Evolutionary conservation across 1,140 invertebrate genomes (phyloP), one percentile per base, ranked within the genome.

Genomic region (Trichogramma pretiosum): DNA sequence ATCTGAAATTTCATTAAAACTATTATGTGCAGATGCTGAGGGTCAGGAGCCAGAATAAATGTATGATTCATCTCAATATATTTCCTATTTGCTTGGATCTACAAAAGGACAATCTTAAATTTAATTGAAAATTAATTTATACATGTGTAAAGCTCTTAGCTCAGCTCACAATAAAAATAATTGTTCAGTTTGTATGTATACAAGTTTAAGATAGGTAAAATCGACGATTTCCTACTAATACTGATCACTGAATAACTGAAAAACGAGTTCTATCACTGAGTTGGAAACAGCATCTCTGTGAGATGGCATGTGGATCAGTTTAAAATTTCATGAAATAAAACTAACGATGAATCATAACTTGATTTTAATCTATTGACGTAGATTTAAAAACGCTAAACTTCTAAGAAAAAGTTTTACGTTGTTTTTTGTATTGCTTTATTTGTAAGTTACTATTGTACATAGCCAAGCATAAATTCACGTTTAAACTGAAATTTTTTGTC

Each of bases 1-100:
- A n/a, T n/a, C n/a, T n/a, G n/a, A n/a, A n/a, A n/a, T n/a, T n/a
- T n/a, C n/a, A n/a, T n/a, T 35, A 22, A 17, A 41, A 34, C 34
- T 33, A 14, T 8, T n/a, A 5, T n/a, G 33, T 30, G 2, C n/a
- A 11, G 37, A 14, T 24, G 9, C 14, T 24, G 64, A 66, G 33
- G 62, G 61, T 4, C 63, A 67, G 17, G 63, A 65, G 51, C 58
- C 61, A 3, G 62, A 64, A 64, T 66, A 65, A 54, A 57, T 8
- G 42, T n/a, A n/a, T n/a, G 17, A 22, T 48, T 24, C 21, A 3
- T 41, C 41, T 26, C 26, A 2, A 34, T 24, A 24, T 23, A 22
- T 17, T 48, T 41, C n/a, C 30, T 19, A 28, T 11, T 28, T 28
- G 11, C 5, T 28, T 28, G 24, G 17, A 37, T 35, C 18, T 32